Percentiles rank a stretch among this genome's conserved stretches.
phyloP scores from a whole-genome alignment of 2,113 vertebrate species.

The Vulpes lagopus region DNA sequence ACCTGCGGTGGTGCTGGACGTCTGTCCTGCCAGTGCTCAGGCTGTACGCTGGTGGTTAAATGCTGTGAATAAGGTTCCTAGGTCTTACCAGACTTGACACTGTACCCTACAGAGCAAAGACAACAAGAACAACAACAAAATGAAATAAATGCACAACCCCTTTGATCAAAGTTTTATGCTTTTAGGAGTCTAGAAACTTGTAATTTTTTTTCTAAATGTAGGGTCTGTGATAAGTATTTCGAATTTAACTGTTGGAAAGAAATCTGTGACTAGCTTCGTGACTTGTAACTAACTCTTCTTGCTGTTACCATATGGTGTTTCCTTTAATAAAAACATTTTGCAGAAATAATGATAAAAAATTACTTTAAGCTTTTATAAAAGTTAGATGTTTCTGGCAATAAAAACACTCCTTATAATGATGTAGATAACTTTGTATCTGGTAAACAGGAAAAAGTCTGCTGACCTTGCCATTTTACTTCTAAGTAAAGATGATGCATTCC shows the following conservation, averaged over 20 bases:
- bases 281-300: conserved; percentile 80
- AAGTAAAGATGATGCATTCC: background rate
- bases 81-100: background rate
- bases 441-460: conserved; percentile 40
- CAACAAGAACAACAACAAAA: background rate
- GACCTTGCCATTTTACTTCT: background rate
- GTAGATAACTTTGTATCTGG: conserved; percentile 21
- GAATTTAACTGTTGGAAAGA: conserved; percentile 75
- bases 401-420: conserved; percentile 57
- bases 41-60: background rate
- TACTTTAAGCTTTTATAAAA: conserved; percentile 75
- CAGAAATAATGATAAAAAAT: conserved; percentile 83
- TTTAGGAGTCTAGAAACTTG: conserved; percentile 50
- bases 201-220: conserved; percentile 34
- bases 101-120: background rate
- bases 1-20: rapidly evolving
- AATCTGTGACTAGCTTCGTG: conserved; percentile 82
- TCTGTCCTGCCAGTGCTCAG: background rate
- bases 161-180: conserved; percentile 31
- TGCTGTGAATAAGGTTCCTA: background rate
- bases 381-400: conserved; percentile 76
- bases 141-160: background rate
- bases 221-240: conserved; percentile 76
- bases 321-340: conserved; percentile 83
- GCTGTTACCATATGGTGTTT: conserved; percentile 84